These are phyloP conservation scores for Eucidaris tribuloides DNA, from an alignment of 35 echinoderm and acorn worm species.

Conservation along the genomic window DNA sequence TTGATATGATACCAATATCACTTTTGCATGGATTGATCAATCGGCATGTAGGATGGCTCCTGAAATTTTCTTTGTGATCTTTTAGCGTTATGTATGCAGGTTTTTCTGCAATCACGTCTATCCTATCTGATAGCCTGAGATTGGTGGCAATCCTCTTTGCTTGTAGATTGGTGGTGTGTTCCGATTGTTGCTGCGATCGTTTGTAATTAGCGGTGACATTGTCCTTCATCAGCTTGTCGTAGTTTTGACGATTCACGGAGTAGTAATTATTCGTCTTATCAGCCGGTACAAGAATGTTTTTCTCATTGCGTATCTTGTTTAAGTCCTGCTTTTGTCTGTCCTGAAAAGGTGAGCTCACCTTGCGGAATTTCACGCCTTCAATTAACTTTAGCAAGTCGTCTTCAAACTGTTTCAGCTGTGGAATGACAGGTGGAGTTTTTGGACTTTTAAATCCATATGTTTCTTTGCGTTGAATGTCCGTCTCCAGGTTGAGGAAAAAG, in stretches of 20 bases:
- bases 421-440: neutral
- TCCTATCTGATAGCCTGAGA: conserved; percentile 17
- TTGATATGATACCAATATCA: conserved; percentile 38
- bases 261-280: conserved; percentile 49
- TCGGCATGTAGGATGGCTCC: conserved; percentile 33
- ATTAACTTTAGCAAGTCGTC: conserved; percentile 17
- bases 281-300: conserved; percentile 25
- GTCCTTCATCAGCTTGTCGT: conserved; percentile 28
- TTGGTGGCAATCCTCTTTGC: conserved; percentile 28
- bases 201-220: conserved; percentile 44
- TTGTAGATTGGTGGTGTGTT: conserved; percentile 8
- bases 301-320: neutral
- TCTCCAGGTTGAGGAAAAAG: conserved; percentile 33
- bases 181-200: neutral
- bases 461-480: neutral
- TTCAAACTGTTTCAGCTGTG: conserved; percentile 23
- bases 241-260: neutral
- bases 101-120: neutral
- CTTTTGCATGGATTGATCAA: conserved; percentile 48
- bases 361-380: conserved; percentile 9
- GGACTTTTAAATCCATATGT: conserved; percentile 46
- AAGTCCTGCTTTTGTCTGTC: conserved; percentile 9
- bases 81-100: conserved; percentile 46
- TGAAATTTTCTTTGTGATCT: conserved; percentile 53
- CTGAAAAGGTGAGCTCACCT: neutral